These are phyloP conservation scores for Holacanthella duospinosa DNA, from an alignment of 2,888 invertebrate genomes.

Conservation along the genomic window DNA sequence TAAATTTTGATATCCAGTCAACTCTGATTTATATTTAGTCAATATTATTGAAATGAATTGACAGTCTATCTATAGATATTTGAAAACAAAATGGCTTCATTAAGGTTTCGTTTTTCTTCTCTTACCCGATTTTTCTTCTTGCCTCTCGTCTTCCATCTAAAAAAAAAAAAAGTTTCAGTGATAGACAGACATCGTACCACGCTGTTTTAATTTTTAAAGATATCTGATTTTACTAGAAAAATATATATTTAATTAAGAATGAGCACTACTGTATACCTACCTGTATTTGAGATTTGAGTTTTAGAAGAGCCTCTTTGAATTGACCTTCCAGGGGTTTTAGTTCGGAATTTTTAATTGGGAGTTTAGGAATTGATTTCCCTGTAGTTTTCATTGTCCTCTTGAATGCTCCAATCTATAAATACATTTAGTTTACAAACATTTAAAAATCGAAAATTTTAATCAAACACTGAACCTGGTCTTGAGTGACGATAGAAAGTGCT, in stretches of 20 bases:
- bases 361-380: slow-evolving; percentile 47
- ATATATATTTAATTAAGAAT: too few species aligned
- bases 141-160: background rate
- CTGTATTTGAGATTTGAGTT: slow-evolving; percentile 50
- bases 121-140: background rate
- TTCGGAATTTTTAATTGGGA: slow-evolving; percentile 49
- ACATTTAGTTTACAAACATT: background rate
- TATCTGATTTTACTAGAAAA: too few species aligned
- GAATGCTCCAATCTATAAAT: slow-evolving; percentile 33
- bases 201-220: too few species aligned
- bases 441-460: background rate
- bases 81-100: too few species aligned
- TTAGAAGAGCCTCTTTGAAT: slow-evolving; percentile 56
- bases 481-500: slow-evolving; percentile 64
- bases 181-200: too few species aligned
- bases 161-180: too few species aligned
- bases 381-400: slow-evolving; percentile 50
- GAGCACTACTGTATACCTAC: slow-evolving; percentile 26
- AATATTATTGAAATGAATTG: background rate
- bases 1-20: too few species aligned
- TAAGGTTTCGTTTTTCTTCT: background rate
- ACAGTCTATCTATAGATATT: background rate
- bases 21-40: too few species aligned
- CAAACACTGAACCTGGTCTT: slow-evolving; percentile 40
- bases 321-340: slow-evolving; percentile 51